phyloP scores from a whole-genome alignment of 2,113 vertebrate species.

The Elachura formosa region DNA sequence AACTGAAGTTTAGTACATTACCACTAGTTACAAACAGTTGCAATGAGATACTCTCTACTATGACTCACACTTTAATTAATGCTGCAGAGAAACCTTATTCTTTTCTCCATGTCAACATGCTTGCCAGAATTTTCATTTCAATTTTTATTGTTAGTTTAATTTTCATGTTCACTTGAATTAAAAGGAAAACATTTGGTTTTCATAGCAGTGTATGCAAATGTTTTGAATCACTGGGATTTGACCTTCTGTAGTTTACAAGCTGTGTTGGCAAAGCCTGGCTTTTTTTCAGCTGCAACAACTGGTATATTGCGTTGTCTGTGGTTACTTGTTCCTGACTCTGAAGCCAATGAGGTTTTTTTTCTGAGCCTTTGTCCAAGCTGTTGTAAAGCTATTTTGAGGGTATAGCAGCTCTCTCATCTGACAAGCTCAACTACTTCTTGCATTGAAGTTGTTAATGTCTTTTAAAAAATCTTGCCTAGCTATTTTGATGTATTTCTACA shows the following conservation, averaged over 20 bases:
- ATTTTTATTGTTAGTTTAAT: constrained; percentile 35
- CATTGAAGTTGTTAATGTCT: background rate
- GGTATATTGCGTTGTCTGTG: constrained; percentile 12
- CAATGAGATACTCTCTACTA: background rate
- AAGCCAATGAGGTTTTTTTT: background rate
- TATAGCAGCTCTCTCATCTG: background rate
- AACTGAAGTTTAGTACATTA: background rate
- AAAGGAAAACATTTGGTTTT: constrained; percentile 45
- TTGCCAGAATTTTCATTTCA: background rate
- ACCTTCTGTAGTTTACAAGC: constrained; percentile 52
- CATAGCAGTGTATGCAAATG: constrained; percentile 39
- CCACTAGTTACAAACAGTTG: background rate
- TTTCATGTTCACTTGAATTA: constrained; percentile 29
- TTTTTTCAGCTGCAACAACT: constrained; percentile 34
- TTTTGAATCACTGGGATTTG: constrained; percentile 46
- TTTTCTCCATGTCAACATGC: background rate
- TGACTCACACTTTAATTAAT: background rate
- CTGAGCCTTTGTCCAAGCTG: background rate
- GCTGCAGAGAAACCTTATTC: background rate
- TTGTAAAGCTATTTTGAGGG: constrained; percentile 13
- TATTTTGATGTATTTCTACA: background rate
- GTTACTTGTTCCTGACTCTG: constrained; percentile 8
- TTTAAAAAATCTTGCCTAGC: background rate
- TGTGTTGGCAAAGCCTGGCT: constrained; percentile 37
- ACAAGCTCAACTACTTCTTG: background rate